These are phyloP conservation scores for Montipora capitata DNA, from an alignment of 92 coral and sea anemone species.

Conservation along the genomic window DNA sequence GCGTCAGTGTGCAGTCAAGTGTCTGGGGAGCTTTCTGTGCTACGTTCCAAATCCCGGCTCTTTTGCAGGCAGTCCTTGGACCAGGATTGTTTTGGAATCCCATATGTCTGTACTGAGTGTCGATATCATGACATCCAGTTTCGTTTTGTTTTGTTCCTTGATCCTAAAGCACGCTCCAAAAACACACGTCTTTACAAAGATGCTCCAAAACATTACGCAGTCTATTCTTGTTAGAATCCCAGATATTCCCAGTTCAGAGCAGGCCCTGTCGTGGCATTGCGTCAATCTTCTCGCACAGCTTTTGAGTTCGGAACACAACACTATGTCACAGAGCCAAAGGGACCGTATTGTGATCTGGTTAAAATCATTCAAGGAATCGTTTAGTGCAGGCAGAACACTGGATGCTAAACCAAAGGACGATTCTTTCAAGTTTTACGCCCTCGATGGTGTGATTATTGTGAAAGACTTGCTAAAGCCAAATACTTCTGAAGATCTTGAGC, in stretches of 20 bases:
- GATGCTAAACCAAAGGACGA: background rate
- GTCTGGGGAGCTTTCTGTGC: slow-evolving; percentile 77
- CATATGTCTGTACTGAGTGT: slow-evolving; percentile 42
- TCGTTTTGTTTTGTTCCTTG: slow-evolving; percentile 60
- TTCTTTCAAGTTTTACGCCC: background rate
- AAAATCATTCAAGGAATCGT: slow-evolving; percentile 1
- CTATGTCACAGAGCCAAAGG: slow-evolving; percentile 2
- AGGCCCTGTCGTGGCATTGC: slow-evolving; percentile 43
- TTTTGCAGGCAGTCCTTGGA: slow-evolving; percentile 80
- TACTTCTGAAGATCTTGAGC: background rate
- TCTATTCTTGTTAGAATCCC: slow-evolving; percentile 58
- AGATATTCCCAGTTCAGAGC: slow-evolving; percentile 22
- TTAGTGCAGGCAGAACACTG: background rate
- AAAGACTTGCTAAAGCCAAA: slow-evolving; percentile 6
- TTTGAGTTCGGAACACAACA: background rate
- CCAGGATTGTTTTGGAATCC: slow-evolving; percentile 76
- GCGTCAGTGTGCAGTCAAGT: slow-evolving; percentile 79
- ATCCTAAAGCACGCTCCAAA: slow-evolving; percentile 55
- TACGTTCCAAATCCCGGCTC: slow-evolving; percentile 42
- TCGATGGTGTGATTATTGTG: slow-evolving; percentile 23
- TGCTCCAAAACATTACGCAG: slow-evolving; percentile 49
- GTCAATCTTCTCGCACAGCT: slow-evolving; percentile 14
- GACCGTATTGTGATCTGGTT: slow-evolving; percentile 23
- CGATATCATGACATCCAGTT: slow-evolving; percentile 47
- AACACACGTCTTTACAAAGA: slow-evolving; percentile 5